Evolutionary conservation across 1,140 invertebrate genomes (phyloP), one percentile per base, ranked within the genome.

Genomic region (Diprion similis): DNA sequence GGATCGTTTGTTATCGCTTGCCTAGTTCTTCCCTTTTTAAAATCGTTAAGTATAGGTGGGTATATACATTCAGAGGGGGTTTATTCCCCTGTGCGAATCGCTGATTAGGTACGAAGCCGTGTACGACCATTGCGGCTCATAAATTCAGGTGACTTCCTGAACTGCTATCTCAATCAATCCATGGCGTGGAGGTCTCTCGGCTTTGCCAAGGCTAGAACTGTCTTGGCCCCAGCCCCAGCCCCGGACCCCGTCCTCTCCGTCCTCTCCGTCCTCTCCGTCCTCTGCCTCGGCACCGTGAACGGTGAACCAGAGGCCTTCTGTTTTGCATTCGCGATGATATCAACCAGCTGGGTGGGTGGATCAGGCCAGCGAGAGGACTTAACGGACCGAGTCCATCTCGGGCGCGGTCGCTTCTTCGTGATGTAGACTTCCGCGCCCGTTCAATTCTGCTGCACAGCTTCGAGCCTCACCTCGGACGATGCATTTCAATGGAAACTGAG

Each of bases 61-160:
- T 37, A 37, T 37, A 37, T 37, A 37, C 24, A 37, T 37, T 37
- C 24, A 8, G n/a, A 59, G 11, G 51, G 51, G 11, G 51, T 59
- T 59, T 59, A 6, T 59, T 59, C 11, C 51, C 51, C 51, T 17
- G 51, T 15, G 51, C 51, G 51, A 59, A 59, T 59, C n/a, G 51
- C 51, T 59, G 51, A 59, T 59, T 59, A 59, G 6, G 51, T 59
- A 59, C 51, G 51, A 17, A 59, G 51, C 51, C 51, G 51, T 59
- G 51, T 59, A 59, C 51, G 11, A 15, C 51, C 51, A 59, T 59
- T 59, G 51, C n/a, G 51, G 51, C 51, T 59, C 51, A 59, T 59
- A 59, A 59, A 59, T 59, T 59, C 51, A 59, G 51, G 51, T 59
- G 51, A 59, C 51, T 59, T 59, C 51, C 51, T 59, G 51, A 59